These are phyloP conservation scores for Formica exsecta DNA, from an alignment of 1,140 invertebrate species.

Conservation along the genomic window DNA sequence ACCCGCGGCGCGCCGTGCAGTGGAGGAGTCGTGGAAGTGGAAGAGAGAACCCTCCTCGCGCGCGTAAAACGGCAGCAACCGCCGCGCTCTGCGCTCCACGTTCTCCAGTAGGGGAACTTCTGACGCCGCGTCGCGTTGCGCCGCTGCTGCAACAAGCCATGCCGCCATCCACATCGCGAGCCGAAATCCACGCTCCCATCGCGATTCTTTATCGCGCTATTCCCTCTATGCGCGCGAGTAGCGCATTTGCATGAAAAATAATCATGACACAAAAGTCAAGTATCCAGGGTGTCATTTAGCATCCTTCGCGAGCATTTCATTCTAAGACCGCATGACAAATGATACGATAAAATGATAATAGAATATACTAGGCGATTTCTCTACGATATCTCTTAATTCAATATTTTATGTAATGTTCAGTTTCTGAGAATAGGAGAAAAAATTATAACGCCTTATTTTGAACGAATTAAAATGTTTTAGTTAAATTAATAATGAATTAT, in stretches of 20 bases:
- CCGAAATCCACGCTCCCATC: constrained; percentile 14
- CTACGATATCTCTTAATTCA: background rate
- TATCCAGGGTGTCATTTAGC: background rate
- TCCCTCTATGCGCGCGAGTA: background rate
- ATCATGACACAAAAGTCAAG: background rate
- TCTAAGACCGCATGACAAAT: background rate
- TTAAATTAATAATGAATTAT: background rate
- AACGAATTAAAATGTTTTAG: background rate
- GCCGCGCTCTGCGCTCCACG: constrained; percentile 70
- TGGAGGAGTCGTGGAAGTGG: constrained; percentile 82
- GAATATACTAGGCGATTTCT: background rate
- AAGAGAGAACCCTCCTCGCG: constrained; percentile 83
- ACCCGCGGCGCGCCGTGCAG: constrained; percentile 76
- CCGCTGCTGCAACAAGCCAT: constrained; percentile 64
- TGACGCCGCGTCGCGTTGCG: constrained; percentile 56
- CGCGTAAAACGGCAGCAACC: constrained; percentile 74
- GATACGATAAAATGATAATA: background rate
- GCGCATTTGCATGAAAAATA: background rate
- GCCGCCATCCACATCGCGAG: constrained; percentile 43
- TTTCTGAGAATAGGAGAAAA: background rate
- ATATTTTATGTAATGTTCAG: background rate
- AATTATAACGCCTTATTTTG: background rate
- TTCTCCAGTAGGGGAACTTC: constrained; percentile 81
- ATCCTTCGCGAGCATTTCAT: background rate
- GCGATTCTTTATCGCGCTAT: constrained; percentile 23